Percentiles rank a stretch among this genome's conserved stretches.
Conservation (phyloP, 1,140 invertebrate species). For the Eulimnadia texana region DNA sequence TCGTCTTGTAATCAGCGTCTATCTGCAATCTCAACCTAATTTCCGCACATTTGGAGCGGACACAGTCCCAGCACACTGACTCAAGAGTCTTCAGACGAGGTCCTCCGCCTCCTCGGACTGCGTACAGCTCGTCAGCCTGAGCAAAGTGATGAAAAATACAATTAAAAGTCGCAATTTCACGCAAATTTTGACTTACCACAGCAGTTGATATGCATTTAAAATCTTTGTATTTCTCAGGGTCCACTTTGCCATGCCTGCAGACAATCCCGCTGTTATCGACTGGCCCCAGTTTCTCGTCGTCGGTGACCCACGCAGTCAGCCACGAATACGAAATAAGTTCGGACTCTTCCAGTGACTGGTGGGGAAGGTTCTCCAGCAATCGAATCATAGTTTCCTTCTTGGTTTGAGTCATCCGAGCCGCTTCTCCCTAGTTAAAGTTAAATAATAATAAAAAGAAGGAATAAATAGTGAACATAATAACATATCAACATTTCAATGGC, state of each 20-base stretch:
- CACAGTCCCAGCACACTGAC: slow-evolving; percentile 35
- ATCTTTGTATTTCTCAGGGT: slow-evolving; percentile 30
- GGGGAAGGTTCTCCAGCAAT: not conserved
- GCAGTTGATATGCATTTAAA: slow-evolving; percentile 28
- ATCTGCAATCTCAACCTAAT: slow-evolving; percentile 26
- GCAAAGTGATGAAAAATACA: slow-evolving; percentile 10
- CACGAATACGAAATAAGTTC: slow-evolving; percentile 38
- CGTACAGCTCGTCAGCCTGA: slow-evolving; percentile 31
- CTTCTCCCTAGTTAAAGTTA: not conserved
- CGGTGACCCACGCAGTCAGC: slow-evolving; percentile 33
- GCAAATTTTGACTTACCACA: slow-evolving; percentile 23
- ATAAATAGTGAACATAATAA: not conserved
- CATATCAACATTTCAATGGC: too few species aligned
- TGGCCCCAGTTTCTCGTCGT: slow-evolving; percentile 21
- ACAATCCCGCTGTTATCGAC: slow-evolving; percentile 34
- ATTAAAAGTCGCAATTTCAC: not conserved
- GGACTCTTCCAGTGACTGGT: not conserved
- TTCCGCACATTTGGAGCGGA: slow-evolving; percentile 33
- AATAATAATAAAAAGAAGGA: not conserved
- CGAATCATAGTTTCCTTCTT: slow-evolving; percentile 1
- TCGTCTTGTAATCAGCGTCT: slow-evolving; percentile 28
- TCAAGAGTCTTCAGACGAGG: slow-evolving; percentile 30
- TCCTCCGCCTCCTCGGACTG: slow-evolving; percentile 32
- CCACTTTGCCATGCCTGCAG: slow-evolving; percentile 35
- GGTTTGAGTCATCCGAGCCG: slow-evolving; percentile 5